Conservation (phyloP, 2,113 vertebrate genomes). For the Rostratula benghalensis region DNA sequence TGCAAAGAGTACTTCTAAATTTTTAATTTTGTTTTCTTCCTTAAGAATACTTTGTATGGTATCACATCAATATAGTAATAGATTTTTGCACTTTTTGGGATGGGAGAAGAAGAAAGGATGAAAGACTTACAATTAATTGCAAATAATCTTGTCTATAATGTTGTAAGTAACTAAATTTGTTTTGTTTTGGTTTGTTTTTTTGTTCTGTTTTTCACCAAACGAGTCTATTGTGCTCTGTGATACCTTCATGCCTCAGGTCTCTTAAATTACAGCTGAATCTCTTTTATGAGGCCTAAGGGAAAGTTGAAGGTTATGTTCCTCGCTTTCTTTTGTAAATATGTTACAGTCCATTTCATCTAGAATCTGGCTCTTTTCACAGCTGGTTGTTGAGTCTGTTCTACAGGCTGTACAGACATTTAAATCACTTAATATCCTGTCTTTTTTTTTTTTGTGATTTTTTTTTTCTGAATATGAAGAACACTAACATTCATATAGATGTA, state of each 20-base stretch:
- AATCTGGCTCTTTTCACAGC: slow-evolving; percentile 46
- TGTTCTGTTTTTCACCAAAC: background rate
- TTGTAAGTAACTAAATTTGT: background rate
- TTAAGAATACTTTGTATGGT: background rate
- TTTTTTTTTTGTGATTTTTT: background rate
- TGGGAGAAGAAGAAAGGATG: background rate
- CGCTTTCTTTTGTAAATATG: slow-evolving; percentile 63
- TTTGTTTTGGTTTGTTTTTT: background rate
- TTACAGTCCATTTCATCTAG: slow-evolving; percentile 39
- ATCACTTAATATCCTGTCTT: slow-evolving; percentile 40
- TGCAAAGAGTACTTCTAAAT: background rate
- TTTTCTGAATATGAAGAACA: background rate
- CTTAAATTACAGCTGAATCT: slow-evolving; percentile 57
- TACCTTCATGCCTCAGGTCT: background rate
- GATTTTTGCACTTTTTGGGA: background rate
- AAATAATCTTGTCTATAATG: background rate
- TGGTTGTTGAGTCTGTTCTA: slow-evolving; percentile 20
- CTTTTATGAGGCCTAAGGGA: slow-evolving; percentile 54
- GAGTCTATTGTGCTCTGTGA: background rate
- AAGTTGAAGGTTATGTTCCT: slow-evolving; percentile 53
- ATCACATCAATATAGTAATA: background rate
- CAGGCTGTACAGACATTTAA: slow-evolving; percentile 51
- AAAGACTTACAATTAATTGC: background rate
- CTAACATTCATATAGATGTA: background rate
- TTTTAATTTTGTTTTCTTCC: background rate